A percentile compares a stretch with the other conserved stretches of the same genome.
Evolutionary conservation across 2,113 vertebrate species (phyloP).

Genomic region (Ophthalmolycus amberensis): DNA sequence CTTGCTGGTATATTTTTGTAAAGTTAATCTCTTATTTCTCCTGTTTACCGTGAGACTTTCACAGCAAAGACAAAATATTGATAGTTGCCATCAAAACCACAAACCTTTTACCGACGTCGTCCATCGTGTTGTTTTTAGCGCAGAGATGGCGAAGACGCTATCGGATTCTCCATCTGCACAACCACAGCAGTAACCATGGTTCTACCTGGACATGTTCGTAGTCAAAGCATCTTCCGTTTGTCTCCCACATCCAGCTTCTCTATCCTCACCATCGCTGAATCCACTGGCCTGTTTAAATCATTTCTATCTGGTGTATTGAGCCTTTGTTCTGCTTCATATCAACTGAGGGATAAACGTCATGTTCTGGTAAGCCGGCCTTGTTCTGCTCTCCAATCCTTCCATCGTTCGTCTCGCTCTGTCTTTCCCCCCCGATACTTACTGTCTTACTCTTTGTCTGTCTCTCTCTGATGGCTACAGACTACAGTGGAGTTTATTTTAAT

Average conservation of each 20-base stretch:
- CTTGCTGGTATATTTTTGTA: neutral
- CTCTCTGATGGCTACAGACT: conserved; percentile 13
- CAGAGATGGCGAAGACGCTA: neutral
- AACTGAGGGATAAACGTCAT: conserved; percentile 16
- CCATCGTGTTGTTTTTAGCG: neutral
- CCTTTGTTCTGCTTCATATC: conserved; percentile 17
- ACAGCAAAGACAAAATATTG: neutral
- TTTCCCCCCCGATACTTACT: neutral
- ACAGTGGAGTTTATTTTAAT: conserved; percentile 7
- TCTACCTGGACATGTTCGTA: neutral
- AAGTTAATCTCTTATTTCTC: neutral
- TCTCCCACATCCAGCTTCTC: neutral
- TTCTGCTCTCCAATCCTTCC: conserved; percentile 16
- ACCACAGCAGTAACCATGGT: neutral
- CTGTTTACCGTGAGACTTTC: neutral
- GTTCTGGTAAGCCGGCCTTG: conserved; percentile 4
- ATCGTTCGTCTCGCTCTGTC: neutral
- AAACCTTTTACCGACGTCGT: neutral
- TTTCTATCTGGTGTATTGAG: conserved; percentile 12
- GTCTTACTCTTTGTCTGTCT: neutral
- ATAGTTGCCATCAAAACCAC: neutral
- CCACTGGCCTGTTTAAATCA: neutral
- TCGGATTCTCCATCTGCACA: neutral
- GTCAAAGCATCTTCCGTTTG: neutral
- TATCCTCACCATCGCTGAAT: neutral